A percentile compares a stretch with the other conserved stretches of the same genome.
These are phyloP conservation scores for Okapia johnstoni DNA, from an alignment of 2,113 vertebrate species.

Conservation along the genomic window DNA sequence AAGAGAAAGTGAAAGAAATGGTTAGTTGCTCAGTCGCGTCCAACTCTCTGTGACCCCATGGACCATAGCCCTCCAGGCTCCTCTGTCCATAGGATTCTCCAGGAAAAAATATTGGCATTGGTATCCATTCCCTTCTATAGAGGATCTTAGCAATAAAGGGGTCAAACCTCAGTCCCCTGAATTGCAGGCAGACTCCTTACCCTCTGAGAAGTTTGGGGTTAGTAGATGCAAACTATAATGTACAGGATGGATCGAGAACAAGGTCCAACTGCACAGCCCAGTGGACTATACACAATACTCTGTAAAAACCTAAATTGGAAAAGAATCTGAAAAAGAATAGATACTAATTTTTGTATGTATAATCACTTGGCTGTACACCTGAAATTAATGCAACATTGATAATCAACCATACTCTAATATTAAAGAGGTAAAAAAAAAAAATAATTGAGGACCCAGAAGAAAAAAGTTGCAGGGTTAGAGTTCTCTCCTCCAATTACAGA, in stretches of 20 bases:
- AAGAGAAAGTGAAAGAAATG: background rate
- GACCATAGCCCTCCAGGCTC: background rate
- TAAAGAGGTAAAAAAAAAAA: background rate
- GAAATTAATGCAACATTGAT: background rate
- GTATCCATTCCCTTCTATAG: background rate
- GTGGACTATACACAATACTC: background rate
- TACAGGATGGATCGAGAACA: background rate
- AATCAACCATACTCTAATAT: background rate
- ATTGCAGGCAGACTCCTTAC: background rate
- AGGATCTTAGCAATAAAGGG: background rate
- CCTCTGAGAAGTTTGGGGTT: background rate
- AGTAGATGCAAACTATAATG: background rate
- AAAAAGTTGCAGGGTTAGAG: background rate
- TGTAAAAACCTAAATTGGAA: background rate
- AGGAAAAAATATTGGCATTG: accelerated
- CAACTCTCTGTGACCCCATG: accelerated
- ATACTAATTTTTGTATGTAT: background rate
- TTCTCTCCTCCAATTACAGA: background rate
- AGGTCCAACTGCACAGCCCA: accelerated
- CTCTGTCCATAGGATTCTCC: background rate
- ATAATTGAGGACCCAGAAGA: background rate
- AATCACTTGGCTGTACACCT: background rate
- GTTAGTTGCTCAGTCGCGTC: background rate
- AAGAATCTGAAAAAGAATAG: background rate
- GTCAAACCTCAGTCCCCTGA: background rate